Base-by-base conservation (phyloP, 2,888 invertebrate species). In the Drosophila macrospina region DNA sequence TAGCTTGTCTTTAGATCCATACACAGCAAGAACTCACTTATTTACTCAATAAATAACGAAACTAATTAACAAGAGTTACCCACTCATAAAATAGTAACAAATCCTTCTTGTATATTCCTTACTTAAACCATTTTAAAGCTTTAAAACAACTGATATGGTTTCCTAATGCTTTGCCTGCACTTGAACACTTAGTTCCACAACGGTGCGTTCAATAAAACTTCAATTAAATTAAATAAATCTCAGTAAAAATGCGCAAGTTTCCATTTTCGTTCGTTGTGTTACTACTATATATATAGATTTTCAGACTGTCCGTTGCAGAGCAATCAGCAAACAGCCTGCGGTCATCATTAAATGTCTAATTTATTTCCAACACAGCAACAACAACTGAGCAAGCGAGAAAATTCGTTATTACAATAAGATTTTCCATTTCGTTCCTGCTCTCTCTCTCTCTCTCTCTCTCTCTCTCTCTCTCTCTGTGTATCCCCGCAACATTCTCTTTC, bases 301-400 rank as follows among this genome's bases (percentile, higher is more conserved):
- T 13, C 26, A 15, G 39, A 16, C 57, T 65, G 69, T 62, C 74
- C 64, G 59, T 69, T 64, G 76, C 66, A 66, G 78, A 85, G 83
- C 88, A 83, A 83, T 80, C 86, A 86, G 72, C 73, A 75, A 75
- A 83, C 77, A 80, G 85, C 85, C 88, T 88, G 85, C 80, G 85
- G 85, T 86, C 85, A 86, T 86, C 88, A 86, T 86, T 86, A 86
- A 88, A 88, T 86, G 85, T 86, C 86, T 86, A 88, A 86, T 86
- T 86, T 86, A 86, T 86, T 86, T 86, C 56, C 44, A 71, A 65
- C 78, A 73, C 71, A 81, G 68, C 73, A 81, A 71, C 70, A 74
- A 55, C 54, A 80, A 64, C 67, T 78, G 63, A 66, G 66, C 54
- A 67, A 65, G 64, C 69, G 62, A 65, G 68, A 83, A 83, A 80